phyloP scores from a whole-genome alignment of 2,888 invertebrate genomes.

The Acanthosoma haemorrhoidale region DNA sequence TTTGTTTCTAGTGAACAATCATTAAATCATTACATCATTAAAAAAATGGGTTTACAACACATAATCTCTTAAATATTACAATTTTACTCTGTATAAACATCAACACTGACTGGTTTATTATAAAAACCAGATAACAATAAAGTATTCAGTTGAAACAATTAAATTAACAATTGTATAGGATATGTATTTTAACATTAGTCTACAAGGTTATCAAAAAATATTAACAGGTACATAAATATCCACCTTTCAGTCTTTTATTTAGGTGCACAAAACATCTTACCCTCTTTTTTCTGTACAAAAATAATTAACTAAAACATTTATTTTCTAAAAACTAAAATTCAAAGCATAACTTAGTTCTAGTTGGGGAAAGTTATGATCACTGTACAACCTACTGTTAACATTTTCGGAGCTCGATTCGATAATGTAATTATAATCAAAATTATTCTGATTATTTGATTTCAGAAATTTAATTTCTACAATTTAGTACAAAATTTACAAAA shows the following conservation, averaged over 20 bases:
- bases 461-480: no score
- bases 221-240: constrained; percentile 16
- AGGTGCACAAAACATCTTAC: constrained; percentile 11
- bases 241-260: constrained; percentile 18
- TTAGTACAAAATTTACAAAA: constrained; percentile 12
- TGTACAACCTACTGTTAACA: not conserved
- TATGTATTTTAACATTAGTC: not conserved
- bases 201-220: constrained; percentile 9
- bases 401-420: not conserved
- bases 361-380: constrained; percentile 1
- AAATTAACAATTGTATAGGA: not conserved
- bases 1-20: not conserved
- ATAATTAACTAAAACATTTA: not conserved
- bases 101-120: not conserved
- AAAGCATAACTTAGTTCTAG: not conserved
- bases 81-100: not conserved
- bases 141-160: not conserved
- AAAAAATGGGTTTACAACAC: not conserved
- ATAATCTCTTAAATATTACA: not conserved
- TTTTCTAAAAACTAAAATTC: not conserved
- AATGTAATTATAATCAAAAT: not conserved
- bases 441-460: no score
- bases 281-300: constrained; percentile 2
- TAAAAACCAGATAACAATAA: no score
- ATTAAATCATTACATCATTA: constrained; percentile 1